A percentile compares a stretch with the other conserved stretches of the same genome.
Evolutionary conservation across 2,797 vertebrate genomes (phyloP).

Genomic region (Eutrigla gurnardus): DNA sequence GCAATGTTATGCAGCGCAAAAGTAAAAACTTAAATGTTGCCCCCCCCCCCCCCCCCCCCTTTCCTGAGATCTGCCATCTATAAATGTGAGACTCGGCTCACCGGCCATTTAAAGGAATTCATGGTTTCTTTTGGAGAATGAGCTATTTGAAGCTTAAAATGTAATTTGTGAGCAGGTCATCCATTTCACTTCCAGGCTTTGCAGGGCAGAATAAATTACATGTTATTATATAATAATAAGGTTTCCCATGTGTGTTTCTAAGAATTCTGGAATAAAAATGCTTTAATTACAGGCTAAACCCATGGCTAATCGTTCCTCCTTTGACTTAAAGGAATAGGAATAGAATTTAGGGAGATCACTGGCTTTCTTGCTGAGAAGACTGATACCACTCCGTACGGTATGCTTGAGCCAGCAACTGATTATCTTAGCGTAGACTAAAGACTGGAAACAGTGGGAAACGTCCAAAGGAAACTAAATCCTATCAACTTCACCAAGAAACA

Average conservation of each 20-base stretch:
- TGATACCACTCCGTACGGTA: neutral
- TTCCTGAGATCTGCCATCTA: conserved; percentile 17
- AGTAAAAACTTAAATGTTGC: too few species aligned
- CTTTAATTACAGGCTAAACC: neutral
- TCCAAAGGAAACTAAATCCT: neutral
- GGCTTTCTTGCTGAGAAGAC: neutral
- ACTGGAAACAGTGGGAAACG: neutral
- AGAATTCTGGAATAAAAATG: neutral
- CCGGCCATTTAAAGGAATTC: neutral
- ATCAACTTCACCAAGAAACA: neutral
- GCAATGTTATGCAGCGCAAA: neutral
- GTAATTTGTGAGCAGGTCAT: conserved; percentile 1
- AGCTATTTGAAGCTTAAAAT: conserved; percentile 16
- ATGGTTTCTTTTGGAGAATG: neutral
- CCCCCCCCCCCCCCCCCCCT: neutral
- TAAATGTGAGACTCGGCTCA: conserved; percentile 46
- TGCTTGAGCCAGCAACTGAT: neutral
- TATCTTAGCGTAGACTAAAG: conserved; percentile 12
- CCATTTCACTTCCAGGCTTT: neutral
- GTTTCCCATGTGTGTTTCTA: neutral
- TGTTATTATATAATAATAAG: neutral
- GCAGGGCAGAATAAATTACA: neutral
- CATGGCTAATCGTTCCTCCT: neutral
- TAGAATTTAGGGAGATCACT: neutral
- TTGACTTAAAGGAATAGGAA: neutral